Evolutionary conservation across 2,113 vertebrate species (phyloP), one percentile per base, ranked within the genome.

Genomic region (Ancistrus triradiatus): DNA sequence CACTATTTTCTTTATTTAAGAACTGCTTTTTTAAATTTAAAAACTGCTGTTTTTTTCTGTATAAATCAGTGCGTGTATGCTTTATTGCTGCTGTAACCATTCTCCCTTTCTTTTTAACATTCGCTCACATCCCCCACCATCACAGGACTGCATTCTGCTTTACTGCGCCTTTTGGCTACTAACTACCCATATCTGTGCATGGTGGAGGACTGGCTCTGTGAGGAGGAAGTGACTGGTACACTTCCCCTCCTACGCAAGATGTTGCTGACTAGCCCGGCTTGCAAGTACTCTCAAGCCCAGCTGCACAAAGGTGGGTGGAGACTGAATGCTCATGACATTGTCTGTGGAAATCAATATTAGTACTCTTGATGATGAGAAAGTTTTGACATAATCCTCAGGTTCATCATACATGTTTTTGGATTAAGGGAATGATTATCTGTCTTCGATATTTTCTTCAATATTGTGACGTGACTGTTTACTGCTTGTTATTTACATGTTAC

Each of bases 131-230:
- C 14, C n/a, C 15, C 3, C 3, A 52, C 27, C 59, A 51, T 56
- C 13, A 56, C 74, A 98, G 95, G 93, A 11, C 78, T 99, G 67
- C 95, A 98, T 82, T 98, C 95, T 43, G 90, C 94, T 1, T 83
- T 99, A 72, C 70, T 99, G 53, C 94, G 95, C 37, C 92, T 99
- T 42, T 85, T 99, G 69, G 94, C 95, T 25, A 97, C 95, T 40
- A 98, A 98, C 83, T 98, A 94, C 49, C 96, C 96, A 11, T 94
- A 99, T 75, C 88, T 99, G 1, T 98, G 95, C 81, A 91, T 98
- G 0, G 95, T 99, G 86, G 95, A 99, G 13, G 96, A 98, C 70
- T 99, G 96, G 96, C 92, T 99, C 58, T 93, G 93, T 58, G 95
- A 98, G 76, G 96, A 99, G 64, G 93, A 95, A 78, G 95, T 96